Base-by-base conservation (phyloP, 2,888 invertebrate species). In the Coenonympha glycerion region DNA sequence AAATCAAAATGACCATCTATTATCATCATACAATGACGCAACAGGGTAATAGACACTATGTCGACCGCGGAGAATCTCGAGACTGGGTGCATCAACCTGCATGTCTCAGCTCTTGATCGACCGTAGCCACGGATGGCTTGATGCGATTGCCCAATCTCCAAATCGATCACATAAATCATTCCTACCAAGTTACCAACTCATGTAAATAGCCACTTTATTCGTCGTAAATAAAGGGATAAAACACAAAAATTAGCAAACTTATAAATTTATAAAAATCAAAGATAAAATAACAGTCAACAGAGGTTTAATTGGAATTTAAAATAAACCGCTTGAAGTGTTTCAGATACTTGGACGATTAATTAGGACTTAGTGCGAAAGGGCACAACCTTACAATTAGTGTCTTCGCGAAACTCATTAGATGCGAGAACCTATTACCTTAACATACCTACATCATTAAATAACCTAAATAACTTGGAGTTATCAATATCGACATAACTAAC, bases 81-180 rank as follows among this genome's bases (percentile, higher is more conserved):
- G n/a, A n/a, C n/a, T 63, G 66, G 63, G 77, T 73, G 65, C 76
- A 77, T 69, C 68, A 72, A 73, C 73, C 79, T 60, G 64, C 57
- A 60, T 56, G 55, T 51, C 49, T n/a, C n/a, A n/a, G n/a, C n/a
- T n/a, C n/a, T 52, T 58, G 54, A 61, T 53, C 57, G 60, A 58
- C 61, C 55, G 55, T 41, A 30, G 18, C 18, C 13, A 18, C 30
- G 30, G 30, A 19, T 47, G 42, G 28, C 37, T 22, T 26, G 46
- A 49, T 44, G 11, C 1, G 3, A 37, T 47, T 49, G 33, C 54
- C 16, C 39, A 52, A 55, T 41, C 33, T 42, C 31, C n/a, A 40
- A 45, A 46, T 50, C 33, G 47, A 49, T 52, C 37, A 49, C 18
- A 6, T 11, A 47, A 9, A 33, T n/a, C 28, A 36, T 41, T 34